Percentiles rank a stretch among this genome's conserved stretches.
Conservation (phyloP, 35 echinoderm and acorn worm species). For the Lytechinus pictus region DNA sequence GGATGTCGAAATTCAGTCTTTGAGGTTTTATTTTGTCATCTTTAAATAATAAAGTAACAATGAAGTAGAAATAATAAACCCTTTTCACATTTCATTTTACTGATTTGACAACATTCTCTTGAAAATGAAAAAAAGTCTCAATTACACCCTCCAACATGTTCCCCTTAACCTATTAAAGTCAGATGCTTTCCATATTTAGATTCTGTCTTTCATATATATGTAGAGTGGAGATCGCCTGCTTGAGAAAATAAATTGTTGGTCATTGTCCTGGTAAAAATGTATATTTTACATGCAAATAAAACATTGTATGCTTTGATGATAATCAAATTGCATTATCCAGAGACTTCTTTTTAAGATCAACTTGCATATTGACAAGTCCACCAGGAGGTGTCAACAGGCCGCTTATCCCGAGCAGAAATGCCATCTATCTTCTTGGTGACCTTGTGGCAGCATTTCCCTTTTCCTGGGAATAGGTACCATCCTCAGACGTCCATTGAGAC, state of each 20-base stretch:
- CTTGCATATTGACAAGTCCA: background rate
- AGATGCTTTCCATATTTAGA: too few species aligned
- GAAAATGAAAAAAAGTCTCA: too few species aligned
- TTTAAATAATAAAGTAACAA: too few species aligned
- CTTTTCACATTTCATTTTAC: background rate
- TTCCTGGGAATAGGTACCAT: background rate
- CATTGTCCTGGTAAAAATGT: too few species aligned
- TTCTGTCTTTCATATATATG: too few species aligned
- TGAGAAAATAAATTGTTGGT: too few species aligned
- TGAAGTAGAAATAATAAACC: background rate
- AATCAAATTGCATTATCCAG: background rate
- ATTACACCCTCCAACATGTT: too few species aligned
- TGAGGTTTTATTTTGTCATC: background rate
- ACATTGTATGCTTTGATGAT: too few species aligned
- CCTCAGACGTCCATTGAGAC: background rate
- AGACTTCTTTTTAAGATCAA: background rate
- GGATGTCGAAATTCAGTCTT: background rate
- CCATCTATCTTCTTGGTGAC: background rate
- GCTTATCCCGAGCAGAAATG: background rate
- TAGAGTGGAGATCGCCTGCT: too few species aligned
- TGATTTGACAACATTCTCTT: too few species aligned
- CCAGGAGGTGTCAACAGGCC: background rate
- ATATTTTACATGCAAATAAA: too few species aligned
- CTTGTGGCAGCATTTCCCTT: background rate
- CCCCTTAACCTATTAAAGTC: too few species aligned